phyloP scores from a whole-genome alignment of 2,888 invertebrate species.

The Linyphia triangularis region DNA sequence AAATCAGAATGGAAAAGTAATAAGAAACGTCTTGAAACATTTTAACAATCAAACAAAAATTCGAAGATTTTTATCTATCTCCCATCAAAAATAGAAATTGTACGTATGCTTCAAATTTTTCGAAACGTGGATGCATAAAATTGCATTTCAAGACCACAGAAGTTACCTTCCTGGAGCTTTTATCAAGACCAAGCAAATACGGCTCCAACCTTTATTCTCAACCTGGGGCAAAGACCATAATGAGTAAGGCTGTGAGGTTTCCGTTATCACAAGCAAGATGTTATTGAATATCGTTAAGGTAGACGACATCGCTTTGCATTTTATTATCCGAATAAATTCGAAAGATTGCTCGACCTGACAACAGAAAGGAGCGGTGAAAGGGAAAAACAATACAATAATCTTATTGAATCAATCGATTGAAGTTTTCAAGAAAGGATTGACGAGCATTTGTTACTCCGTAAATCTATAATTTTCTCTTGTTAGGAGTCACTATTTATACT shows the following conservation, averaged over 20 bases:
- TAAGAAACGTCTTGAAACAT: conserved; percentile 15
- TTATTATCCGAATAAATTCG: conserved; percentile 72
- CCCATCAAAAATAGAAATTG: not conserved
- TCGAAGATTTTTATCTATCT: conserved; percentile 48
- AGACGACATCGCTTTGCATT: conserved; percentile 68
- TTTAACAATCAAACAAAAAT: conserved; percentile 45
- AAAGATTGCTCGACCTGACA: conserved; percentile 69
- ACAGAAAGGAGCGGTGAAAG: conserved; percentile 40
- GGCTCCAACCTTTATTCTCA: not conserved
- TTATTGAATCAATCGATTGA: conserved; percentile 57
- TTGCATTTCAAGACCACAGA: conserved; percentile 10
- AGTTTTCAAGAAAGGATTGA: not conserved
- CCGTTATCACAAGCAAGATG: conserved; percentile 68
- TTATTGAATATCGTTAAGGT: conserved; percentile 73
- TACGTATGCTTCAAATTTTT: not conserved
- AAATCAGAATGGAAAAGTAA: not conserved
- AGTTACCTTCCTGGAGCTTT: conserved; percentile 7
- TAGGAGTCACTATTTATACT: conserved; percentile 18
- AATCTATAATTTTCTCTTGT: conserved; percentile 35
- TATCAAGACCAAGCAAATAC: conserved; percentile 36
- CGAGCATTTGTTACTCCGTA: conserved; percentile 19
- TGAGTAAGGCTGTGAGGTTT: conserved; percentile 45
- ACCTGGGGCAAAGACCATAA: conserved; percentile 46
- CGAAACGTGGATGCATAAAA: conserved; percentile 44
- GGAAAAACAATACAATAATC: conserved; percentile 7